phyloP scores from a whole-genome alignment of 1,140 invertebrate species.

The Sycobia sp. region DNA sequence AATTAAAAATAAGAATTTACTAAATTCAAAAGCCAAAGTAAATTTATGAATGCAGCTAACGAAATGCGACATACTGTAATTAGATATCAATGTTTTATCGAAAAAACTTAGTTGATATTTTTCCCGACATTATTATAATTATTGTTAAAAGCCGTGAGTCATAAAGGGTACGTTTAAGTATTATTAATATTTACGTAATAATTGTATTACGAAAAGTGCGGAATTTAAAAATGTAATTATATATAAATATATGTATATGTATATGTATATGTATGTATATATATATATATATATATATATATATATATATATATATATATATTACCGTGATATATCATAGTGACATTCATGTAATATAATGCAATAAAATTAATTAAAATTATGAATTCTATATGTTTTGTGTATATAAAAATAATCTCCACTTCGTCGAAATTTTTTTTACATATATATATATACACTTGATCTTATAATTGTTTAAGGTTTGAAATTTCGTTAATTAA shows the following conservation, averaged over 20 bases:
- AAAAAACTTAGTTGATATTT: conserved; percentile 48
- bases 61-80: conserved; percentile 60
- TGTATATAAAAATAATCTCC: too few relatives aligned
- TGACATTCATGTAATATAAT: conserved; percentile 32
- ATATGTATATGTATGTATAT: too few relatives aligned
- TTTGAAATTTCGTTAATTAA: too few relatives aligned
- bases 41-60: conserved; percentile 20
- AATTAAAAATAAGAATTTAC: conserved; percentile 10
- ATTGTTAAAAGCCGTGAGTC: conserved; percentile 36
- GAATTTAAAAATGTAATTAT: conserved; percentile 45
- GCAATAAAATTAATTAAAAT: conserved; percentile 26
- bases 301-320: conserved; percentile 54
- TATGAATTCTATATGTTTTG: neutral
- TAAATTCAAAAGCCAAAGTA: conserved; percentile 24
- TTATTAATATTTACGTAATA: too few relatives aligned
- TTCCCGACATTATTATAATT: conserved; percentile 42
- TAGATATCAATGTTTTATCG: conserved; percentile 51
- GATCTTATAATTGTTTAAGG: too few relatives aligned
- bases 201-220: conserved; percentile 45
- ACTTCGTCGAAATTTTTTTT: too few relatives aligned
- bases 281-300: conserved; percentile 54
- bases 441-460: too few relatives aligned
- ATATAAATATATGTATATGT: too few relatives aligned
- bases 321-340: conserved; percentile 47
- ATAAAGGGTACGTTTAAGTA: conserved; percentile 48